Evolutionary conservation across 1,140 invertebrate genomes (phyloP).

Genomic region (Lordiphosa collinella): DNA sequence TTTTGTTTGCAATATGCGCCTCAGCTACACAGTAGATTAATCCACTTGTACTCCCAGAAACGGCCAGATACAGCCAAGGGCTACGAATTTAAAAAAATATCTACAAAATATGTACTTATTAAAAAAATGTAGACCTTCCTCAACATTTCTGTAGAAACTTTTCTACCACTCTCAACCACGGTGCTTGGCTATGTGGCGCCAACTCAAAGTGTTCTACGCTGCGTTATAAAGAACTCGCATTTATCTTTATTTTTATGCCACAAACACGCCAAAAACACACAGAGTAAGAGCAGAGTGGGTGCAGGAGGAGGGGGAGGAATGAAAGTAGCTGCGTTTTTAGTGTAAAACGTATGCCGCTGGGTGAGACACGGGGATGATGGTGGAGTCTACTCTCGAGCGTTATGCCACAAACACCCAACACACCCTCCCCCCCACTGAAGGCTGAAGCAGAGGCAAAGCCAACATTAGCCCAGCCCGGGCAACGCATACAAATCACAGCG

Average conservation of each 20-base stretch:
- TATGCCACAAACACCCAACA: constrained; percentile 10
- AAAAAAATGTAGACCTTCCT: neutral
- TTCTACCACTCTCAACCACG: neutral
- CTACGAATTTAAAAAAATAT: too few species aligned
- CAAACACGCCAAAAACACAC: constrained; percentile 61
- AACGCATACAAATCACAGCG: constrained; percentile 67
- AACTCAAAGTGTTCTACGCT: constrained; percentile 46
- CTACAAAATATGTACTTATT: neutral
- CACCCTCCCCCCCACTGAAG: neutral
- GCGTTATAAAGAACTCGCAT: constrained; percentile 73
- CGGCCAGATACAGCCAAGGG: too few species aligned
- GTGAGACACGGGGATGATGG: constrained; percentile 11
- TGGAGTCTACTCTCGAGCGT: constrained; percentile 41
- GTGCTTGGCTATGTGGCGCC: constrained; percentile 4
- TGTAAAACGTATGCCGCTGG: constrained; percentile 39
- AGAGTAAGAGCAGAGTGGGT: constrained; percentile 17
- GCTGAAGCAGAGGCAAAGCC: constrained; percentile 29
- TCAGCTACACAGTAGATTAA: too few species aligned
- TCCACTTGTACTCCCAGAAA: too few species aligned
- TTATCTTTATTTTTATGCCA: constrained; percentile 79
- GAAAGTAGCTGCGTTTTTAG: constrained; percentile 45
- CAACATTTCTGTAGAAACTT: neutral
- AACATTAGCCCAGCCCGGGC: constrained; percentile 47
- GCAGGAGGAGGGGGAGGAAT: neutral
- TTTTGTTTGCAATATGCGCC: too few species aligned